A percentile compares a stretch with the other conserved stretches of the same genome.
Conservation (phyloP, 2,888 invertebrate genomes). For the Lasioglossum morio region DNA sequence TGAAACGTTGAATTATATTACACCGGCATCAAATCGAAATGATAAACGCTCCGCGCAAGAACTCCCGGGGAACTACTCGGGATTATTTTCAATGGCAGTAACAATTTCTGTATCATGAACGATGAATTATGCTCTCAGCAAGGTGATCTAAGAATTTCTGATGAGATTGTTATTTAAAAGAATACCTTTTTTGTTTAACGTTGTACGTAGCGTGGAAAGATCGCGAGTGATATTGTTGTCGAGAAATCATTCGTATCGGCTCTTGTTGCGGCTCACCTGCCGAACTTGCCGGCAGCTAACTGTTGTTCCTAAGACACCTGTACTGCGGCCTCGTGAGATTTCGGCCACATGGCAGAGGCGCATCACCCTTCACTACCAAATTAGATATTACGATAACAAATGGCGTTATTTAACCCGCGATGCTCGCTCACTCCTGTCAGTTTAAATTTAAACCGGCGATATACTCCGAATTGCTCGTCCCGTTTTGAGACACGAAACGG, state of each 20-base stretch:
- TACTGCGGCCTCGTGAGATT: conserved; percentile 67
- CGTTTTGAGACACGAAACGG: conserved; percentile 19
- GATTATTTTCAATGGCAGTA: no score
- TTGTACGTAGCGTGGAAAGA: neutral
- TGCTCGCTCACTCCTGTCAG: conserved; percentile 27
- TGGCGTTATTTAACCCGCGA: conserved; percentile 67
- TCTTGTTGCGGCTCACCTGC: conserved; percentile 39
- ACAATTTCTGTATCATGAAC: no score
- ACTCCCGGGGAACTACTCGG: neutral
- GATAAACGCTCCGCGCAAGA: neutral
- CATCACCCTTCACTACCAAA: conserved; percentile 65
- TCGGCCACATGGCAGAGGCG: conserved; percentile 63
- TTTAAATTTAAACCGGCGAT: conserved; percentile 56
- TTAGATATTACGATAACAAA: conserved; percentile 72
- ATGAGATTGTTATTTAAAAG: no score
- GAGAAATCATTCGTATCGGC: conserved; percentile 10
- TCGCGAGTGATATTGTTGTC: neutral
- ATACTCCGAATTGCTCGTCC: conserved; percentile 29
- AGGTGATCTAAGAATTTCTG: no score
- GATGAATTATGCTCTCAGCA: no score
- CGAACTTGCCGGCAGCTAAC: conserved; percentile 37
- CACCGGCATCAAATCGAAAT: neutral
- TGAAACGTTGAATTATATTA: conserved; percentile 1
- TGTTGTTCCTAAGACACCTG: conserved; percentile 64
- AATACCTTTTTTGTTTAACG: neutral